A percentile compares a stretch with the other conserved stretches of the same genome.
Evolutionary conservation across 1,140 invertebrate genomes (phyloP).

Genomic region (Telenomus remus): DNA sequence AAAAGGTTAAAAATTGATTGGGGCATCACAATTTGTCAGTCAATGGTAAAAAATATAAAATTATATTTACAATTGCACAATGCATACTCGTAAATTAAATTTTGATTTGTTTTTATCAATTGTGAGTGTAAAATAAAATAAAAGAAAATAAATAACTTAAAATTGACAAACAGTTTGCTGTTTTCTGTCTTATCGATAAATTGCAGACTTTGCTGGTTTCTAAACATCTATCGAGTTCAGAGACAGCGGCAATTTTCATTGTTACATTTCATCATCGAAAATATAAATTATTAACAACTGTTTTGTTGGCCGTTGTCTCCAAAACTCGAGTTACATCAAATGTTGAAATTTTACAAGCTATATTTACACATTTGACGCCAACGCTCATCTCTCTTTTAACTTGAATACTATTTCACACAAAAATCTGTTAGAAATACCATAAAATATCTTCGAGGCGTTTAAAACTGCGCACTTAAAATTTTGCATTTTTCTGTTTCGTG

Average conservation of each 20-base stretch:
- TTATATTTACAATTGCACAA: constrained; percentile 6
- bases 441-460: not conserved
- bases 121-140: constrained; percentile 23
- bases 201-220: constrained; percentile 31
- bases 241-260: constrained; percentile 42
- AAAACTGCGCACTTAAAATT: no score
- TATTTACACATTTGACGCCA: constrained; percentile 52
- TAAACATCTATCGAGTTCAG: constrained; percentile 43
- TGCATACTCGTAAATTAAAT: not conserved
- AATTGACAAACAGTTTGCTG: constrained; percentile 9
- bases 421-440: constrained; percentile 10
- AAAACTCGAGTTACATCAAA: constrained; percentile 45
- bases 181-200: constrained; percentile 17
- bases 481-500: not conserved
- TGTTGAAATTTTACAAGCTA: constrained; percentile 53
- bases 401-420: constrained; percentile 38
- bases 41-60: not conserved
- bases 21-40: no score
- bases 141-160: constrained; percentile 43
- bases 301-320: constrained; percentile 38
- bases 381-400: constrained; percentile 15
- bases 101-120: not conserved
- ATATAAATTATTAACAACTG: constrained; percentile 46
- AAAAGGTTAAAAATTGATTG: no score
- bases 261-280: constrained; percentile 42